Evolutionary conservation across 2,113 vertebrate genomes (phyloP).

Genomic region (Lucifuga dentata): DNA sequence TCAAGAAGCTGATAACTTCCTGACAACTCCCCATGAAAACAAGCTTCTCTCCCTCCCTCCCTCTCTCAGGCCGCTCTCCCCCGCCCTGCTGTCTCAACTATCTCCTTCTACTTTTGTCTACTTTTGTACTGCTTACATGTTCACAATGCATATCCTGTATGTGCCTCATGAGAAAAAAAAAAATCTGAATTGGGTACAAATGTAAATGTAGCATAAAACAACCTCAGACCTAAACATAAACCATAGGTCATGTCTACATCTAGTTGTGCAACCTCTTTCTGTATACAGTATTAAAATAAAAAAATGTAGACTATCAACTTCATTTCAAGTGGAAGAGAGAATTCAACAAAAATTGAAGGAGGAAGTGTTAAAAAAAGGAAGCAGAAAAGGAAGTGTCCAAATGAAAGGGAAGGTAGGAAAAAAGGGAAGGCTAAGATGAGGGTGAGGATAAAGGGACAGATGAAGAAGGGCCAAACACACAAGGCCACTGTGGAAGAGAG

Average conservation of each 20-base stretch:
- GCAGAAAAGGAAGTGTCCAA: conserved; percentile 38
- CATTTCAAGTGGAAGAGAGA: conserved; percentile 14
- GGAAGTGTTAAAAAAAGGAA: conserved; percentile 28
- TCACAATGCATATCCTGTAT: not conserved
- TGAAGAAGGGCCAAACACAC: conserved; percentile 18
- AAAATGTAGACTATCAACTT: not conserved
- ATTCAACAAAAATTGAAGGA: conserved; percentile 7
- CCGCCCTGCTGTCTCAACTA: not conserved
- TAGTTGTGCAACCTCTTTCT: no score
- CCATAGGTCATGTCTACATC: no score
- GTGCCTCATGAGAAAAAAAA: no score
- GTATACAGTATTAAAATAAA: no score
- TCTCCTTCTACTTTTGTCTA: conserved; percentile 20
- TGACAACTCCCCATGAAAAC: conserved; percentile 72
- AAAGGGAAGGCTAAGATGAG: not conserved
- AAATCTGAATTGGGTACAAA: no score
- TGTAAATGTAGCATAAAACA: no score
- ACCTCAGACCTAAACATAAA: no score
- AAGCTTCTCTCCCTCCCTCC: conserved; percentile 7
- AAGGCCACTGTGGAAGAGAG: not conserved
- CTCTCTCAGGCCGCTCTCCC: not conserved
- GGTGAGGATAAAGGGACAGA: conserved; percentile 30
- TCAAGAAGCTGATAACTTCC: conserved; percentile 74
- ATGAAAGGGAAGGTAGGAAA: conserved; percentile 22
- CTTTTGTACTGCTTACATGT: conserved; percentile 3